A percentile compares a stretch with the other conserved stretches of the same genome.
Evolutionary conservation across 2,888 invertebrate species (phyloP).

Genomic region (Drosophila fulvimacula): DNA sequence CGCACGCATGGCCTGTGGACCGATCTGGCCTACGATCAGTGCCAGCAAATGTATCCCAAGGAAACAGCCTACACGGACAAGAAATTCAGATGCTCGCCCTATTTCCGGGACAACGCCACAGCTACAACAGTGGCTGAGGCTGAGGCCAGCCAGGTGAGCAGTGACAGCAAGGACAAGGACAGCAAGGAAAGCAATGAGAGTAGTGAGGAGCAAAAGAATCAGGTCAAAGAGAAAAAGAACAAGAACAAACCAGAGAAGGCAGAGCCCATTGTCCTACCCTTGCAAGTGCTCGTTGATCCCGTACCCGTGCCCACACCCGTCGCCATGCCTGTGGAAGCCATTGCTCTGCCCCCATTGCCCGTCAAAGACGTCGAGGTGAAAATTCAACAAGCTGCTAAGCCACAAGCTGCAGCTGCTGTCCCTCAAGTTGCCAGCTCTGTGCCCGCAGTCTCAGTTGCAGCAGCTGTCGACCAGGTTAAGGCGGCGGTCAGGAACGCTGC

Average conservation of each 20-base stretch:
- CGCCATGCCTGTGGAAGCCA: slow-evolving; percentile 21
- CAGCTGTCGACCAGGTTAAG: slow-evolving; percentile 24
- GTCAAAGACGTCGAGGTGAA: slow-evolving; percentile 28
- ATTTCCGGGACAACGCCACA: slow-evolving; percentile 57
- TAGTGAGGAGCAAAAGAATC: slow-evolving; percentile 55
- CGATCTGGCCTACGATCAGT: slow-evolving; percentile 71
- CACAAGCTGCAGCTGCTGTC: neutral
- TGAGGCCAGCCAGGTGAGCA: slow-evolving; percentile 31
- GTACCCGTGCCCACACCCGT: slow-evolving; percentile 4
- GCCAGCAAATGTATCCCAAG: slow-evolving; percentile 70
- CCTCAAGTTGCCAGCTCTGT: slow-evolving; percentile 23
- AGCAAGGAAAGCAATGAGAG: slow-evolving; percentile 46
- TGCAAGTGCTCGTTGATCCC: slow-evolving; percentile 14
- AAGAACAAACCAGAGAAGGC: slow-evolving; percentile 9
- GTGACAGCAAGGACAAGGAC: slow-evolving; percentile 22
- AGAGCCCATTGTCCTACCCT: slow-evolving; percentile 13
- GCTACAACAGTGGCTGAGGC: slow-evolving; percentile 13
- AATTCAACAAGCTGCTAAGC: neutral
- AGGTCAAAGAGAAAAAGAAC: slow-evolving; percentile 23
- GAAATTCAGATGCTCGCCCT: slow-evolving; percentile 77
- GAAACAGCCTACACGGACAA: slow-evolving; percentile 76
- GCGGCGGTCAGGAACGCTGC: slow-evolving; percentile 21
- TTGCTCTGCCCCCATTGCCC: slow-evolving; percentile 61
- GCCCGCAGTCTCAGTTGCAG: slow-evolving; percentile 30
- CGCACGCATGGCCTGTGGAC: slow-evolving; percentile 80